A percentile compares a stretch with the other conserved stretches of the same genome.
Conservation (phyloP, 2,797 vertebrate species). For the Threskiornis aethiopicus region DNA sequence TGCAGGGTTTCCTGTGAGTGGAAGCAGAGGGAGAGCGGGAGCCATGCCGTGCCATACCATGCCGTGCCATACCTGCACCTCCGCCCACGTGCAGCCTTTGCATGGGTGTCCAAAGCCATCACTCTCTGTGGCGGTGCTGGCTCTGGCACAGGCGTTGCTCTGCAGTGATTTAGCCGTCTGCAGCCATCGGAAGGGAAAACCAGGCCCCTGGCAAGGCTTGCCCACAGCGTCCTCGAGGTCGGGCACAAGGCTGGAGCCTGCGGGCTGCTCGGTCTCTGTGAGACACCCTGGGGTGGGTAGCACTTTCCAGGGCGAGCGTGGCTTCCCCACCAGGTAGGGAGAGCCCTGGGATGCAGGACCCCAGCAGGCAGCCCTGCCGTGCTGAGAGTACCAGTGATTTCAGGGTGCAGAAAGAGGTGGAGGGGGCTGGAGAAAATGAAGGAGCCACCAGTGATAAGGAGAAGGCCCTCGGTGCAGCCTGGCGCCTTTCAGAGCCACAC, state of each 20-base stretch:
- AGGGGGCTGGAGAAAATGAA: not conserved
- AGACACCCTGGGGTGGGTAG: not conserved
- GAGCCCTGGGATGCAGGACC: not conserved
- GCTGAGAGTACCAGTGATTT: not conserved
- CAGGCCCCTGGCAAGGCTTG: rapidly evolving
- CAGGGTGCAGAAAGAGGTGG: not conserved
- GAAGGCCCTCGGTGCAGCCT: not conserved
- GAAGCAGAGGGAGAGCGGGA: not conserved
- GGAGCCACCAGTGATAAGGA: not conserved
- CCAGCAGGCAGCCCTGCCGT: rapidly evolving
- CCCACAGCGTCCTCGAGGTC: rapidly evolving
- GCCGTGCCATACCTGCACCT: not conserved
- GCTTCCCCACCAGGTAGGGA: not conserved
- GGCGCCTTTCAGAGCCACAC: not conserved
- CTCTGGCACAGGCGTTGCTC: not conserved
- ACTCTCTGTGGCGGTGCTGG: rapidly evolving
- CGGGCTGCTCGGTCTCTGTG: rapidly evolving
- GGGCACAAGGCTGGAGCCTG: not conserved
- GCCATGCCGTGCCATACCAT: not conserved
- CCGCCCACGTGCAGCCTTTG: not conserved
- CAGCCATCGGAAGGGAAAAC: not conserved
- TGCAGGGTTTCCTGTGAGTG: constrained; percentile 3
- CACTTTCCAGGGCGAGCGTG: rapidly evolving
- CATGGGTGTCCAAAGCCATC: not conserved
- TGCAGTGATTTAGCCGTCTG: not conserved